A percentile compares a stretch with the other conserved stretches of the same genome.
Conservation (phyloP, 2,113 vertebrate species). For the Sorex fumeus region DNA sequence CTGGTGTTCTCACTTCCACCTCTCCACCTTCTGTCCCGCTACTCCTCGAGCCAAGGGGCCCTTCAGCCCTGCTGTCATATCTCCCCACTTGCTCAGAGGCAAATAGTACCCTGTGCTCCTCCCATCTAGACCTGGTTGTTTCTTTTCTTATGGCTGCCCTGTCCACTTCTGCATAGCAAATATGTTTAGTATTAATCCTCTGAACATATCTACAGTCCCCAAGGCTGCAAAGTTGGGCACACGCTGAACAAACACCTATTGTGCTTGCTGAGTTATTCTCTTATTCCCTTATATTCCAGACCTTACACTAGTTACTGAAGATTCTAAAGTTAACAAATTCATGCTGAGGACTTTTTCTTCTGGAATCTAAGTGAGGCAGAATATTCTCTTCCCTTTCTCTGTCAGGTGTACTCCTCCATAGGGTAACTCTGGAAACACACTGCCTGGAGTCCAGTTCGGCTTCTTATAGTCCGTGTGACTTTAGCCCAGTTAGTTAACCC, state of each 20-base stretch:
- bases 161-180: neutral
- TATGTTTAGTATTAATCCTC: neutral
- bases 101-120: slow-evolving; percentile 4
- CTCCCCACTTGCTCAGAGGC: neutral
- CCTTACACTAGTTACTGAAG: neutral
- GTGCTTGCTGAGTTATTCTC: neutral
- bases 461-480: neutral
- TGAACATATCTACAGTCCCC: neutral
- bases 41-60: neutral
- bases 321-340: neutral
- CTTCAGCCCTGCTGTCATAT: slow-evolving; percentile 48
- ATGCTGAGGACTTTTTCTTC: neutral
- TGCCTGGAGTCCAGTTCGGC: neutral
- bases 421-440: neutral
- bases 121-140: neutral
- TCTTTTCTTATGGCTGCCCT: neutral
- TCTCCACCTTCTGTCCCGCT: slow-evolving; percentile 72
- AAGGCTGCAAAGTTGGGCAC: neutral
- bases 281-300: neutral
- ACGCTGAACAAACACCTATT: neutral
- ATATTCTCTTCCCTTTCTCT: neutral
- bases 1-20: slow-evolving; percentile 68
- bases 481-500: neutral
- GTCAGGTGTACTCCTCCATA: neutral
- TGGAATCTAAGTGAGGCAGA: neutral